Evolutionary conservation across 2,797 vertebrate species (phyloP).

Genomic region (Tangara arthus): DNA sequence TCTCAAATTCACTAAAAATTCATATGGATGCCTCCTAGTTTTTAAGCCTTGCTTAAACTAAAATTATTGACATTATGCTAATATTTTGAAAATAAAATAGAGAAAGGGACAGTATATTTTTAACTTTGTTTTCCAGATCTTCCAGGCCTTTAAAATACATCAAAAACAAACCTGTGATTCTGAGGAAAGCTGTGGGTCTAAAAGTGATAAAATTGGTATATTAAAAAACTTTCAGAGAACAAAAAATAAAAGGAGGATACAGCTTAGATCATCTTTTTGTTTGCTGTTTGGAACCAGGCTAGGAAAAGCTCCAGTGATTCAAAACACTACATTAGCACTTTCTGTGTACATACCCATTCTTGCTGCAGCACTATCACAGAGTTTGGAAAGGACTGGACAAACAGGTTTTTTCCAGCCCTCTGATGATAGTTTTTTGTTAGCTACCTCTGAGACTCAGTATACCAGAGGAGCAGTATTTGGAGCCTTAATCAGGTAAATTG

Average conservation of each 20-base stretch:
- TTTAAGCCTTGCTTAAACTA: neutral
- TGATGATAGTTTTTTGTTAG: neutral
- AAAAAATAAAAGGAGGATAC: neutral
- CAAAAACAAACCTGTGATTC: neutral
- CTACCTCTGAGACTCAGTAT: neutral
- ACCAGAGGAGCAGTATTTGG: neutral
- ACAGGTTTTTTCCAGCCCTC: neutral
- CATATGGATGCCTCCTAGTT: neutral
- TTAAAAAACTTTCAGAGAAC: neutral
- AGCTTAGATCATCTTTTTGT: neutral
- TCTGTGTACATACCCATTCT: neutral
- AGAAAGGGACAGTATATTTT: neutral
- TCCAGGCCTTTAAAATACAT: neutral
- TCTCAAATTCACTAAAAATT: neutral
- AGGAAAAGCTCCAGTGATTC: neutral
- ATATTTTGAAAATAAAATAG: neutral
- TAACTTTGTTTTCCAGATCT: neutral
- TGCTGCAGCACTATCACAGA: neutral
- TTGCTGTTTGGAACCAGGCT: neutral
- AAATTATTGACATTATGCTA: neutral
- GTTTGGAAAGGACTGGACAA: neutral
- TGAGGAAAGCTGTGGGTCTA: neutral
- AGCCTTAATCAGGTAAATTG: rapidly evolving
- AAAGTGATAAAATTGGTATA: neutral
- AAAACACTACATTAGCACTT: neutral